These are phyloP conservation scores for Anoplopoma fimbria DNA, from an alignment of 2,113 vertebrate species.

Conservation along the genomic window DNA sequence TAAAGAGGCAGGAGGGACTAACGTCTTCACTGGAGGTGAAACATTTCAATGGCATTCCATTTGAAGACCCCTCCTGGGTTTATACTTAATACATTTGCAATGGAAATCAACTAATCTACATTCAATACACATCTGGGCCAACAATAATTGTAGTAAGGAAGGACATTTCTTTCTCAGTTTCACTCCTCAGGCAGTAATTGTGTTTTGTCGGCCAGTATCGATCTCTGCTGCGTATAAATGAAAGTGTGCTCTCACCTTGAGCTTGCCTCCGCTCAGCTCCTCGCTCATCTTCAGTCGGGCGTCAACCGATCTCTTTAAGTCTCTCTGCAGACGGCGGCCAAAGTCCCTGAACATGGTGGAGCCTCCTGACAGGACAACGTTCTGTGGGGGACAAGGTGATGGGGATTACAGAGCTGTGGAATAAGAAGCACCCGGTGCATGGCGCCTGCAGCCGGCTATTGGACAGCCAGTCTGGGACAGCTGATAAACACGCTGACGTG, in stretches of 20 bases:
- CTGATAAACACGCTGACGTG: too few relatives aligned
- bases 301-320: slow-evolving; percentile 97
- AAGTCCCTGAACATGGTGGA: slow-evolving; percentile 99
- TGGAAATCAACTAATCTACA: slow-evolving; percentile 13
- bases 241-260: slow-evolving; percentile 86
- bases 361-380: slow-evolving; percentile 85
- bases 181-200: neutral
- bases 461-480: neutral
- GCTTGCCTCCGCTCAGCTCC: slow-evolving; percentile 96
- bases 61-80: neutral
- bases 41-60: neutral
- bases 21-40: slow-evolving; percentile 11
- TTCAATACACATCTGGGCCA: neutral
- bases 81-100: neutral
- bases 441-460: neutral
- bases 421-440: neutral
- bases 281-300: slow-evolving; percentile 97
- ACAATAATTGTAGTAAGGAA: neutral
- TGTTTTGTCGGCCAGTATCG: neutral
- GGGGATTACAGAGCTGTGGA: neutral
- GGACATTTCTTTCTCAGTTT: neutral
- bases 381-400: slow-evolving; percentile 56
- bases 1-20: neutral
- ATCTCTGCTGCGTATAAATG: neutral
- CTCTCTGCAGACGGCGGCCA: slow-evolving; percentile 95